Base-by-base conservation (phyloP, 2,113 vertebrate genomes). In the Deroptyus accipitrinus region DNA sequence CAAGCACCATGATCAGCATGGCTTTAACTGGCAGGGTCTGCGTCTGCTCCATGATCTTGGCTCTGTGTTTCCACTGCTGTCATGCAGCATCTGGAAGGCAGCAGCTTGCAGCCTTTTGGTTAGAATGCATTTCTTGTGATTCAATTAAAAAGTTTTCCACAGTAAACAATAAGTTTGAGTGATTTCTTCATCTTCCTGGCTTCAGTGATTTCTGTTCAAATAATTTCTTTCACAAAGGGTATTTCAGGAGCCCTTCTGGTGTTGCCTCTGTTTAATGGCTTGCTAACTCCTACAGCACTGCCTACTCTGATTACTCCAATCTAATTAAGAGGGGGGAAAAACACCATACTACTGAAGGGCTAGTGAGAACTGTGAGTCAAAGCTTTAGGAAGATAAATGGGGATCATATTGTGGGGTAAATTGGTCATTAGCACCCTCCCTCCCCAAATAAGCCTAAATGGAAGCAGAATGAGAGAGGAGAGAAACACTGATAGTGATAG, bases 231-330 rank as follows among this genome's bases (percentile, higher is more conserved):
- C 66, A 63, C 0, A 1, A 1, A 62, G 72, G 63, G 64, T 86
- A 46, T 94, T 97, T 76, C 90, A 87, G 82, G 64, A 94, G 75
- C 83, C 89, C 91, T 95, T 83, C 80, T 91, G 94, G 86, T 86
- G 86, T 62, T 72, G 83, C 68, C 90, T 88, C 44, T 69, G 54
- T 91, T 91, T 95, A 94, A 96, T 92, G 83, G 81, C 76, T 87
- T 68, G 35, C 88, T 91, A 76, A 90, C 83, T 95, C 92, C 95
- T 92, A 87, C 90, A 41, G 37, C 4, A 49, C 95, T 74, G 89
- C 92, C 94, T 82, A 93, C 86, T 92, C 93, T 95, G 95, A 97
- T 95, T 94, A 92, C 86, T 84, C 55, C 57, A 35, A 22, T 52
- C 75, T 95, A 94, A 96, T 96, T 94, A 95, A 90, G 51, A 78